Evolutionary conservation across 2,113 vertebrate species (phyloP).

Genomic region (Carollia perspicillata): DNA sequence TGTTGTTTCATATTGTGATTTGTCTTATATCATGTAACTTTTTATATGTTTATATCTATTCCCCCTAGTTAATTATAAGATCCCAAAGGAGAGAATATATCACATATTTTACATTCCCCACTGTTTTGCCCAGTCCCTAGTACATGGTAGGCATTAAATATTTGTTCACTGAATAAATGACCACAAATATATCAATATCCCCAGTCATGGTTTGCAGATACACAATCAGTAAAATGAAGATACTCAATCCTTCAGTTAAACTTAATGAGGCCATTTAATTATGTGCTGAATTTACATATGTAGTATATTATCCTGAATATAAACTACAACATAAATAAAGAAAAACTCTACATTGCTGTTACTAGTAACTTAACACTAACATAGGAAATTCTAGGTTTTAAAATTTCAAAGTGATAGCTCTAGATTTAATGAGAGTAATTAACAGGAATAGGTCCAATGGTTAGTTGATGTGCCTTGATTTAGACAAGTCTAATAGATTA

Average conservation of each 20-base stretch:
- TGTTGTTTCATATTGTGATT: not conserved
- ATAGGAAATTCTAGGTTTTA: constrained; percentile 29
- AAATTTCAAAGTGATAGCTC: constrained; percentile 44
- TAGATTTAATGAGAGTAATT: constrained; percentile 56
- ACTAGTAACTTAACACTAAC: constrained; percentile 6
- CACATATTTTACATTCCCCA: not conserved
- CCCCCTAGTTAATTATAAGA: not conserved
- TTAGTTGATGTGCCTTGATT: constrained; percentile 15
- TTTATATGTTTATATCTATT: constrained; percentile 20
- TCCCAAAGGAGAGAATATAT: constrained; percentile 24
- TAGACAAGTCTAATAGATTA: constrained; percentile 42
- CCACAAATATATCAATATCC: constrained; percentile 22
- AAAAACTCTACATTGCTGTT: constrained; percentile 30
- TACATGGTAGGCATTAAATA: constrained; percentile 39
- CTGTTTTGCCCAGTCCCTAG: not conserved
- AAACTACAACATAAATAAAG: constrained; percentile 54
- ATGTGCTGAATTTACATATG: constrained; percentile 25
- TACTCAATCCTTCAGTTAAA: constrained; percentile 48
- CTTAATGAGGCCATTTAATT: constrained; percentile 49
- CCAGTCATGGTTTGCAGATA: not conserved
- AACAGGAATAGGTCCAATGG: constrained; percentile 25
- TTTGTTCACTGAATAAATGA: constrained; percentile 27
- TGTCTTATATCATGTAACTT: not conserved
- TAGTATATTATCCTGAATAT: not conserved
- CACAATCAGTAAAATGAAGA: constrained; percentile 44